Evolutionary conservation across 2,797 vertebrate genomes (phyloP).

Genomic region (Melanogrammus aeglefinus): DNA sequence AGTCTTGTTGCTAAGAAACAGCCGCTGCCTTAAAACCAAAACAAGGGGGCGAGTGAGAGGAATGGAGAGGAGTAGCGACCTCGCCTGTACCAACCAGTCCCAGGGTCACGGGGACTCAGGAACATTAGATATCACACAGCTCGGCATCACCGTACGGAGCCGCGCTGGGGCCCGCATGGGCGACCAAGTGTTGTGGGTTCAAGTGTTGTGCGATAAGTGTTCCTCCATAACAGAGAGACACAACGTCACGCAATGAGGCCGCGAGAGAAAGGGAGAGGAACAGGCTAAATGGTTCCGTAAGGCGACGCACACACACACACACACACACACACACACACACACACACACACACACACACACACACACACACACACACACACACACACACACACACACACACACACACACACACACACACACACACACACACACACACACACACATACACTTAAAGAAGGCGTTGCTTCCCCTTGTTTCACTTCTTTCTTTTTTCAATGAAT

Average conservation of each 20-base stretch:
- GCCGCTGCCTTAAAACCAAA: slow-evolving; percentile 20
- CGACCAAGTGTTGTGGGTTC: no score
- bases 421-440: no score
- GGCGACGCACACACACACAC: neutral
- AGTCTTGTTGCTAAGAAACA: slow-evolving; percentile 41
- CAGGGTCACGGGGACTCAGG: neutral
- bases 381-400: no score
- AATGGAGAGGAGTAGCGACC: slow-evolving; percentile 8
- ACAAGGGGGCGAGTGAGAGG: slow-evolving; percentile 16
- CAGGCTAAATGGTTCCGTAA: no score
- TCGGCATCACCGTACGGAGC: neutral
- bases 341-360: no score
- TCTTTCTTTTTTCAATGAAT: neutral
- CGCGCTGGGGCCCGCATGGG: no score
- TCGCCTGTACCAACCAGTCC: neutral
- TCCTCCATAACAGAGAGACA: neutral
- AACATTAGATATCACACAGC: neutral
- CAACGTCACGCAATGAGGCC: neutral
- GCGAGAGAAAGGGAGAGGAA: no score
- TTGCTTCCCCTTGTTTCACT: neutral
- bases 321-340: no score
- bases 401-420: no score
- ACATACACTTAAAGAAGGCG: neutral
- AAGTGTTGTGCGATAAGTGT: neutral
- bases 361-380: no score